Evolutionary conservation across 2,113 vertebrate species (phyloP).

Genomic region (Tamias sibiricus): DNA sequence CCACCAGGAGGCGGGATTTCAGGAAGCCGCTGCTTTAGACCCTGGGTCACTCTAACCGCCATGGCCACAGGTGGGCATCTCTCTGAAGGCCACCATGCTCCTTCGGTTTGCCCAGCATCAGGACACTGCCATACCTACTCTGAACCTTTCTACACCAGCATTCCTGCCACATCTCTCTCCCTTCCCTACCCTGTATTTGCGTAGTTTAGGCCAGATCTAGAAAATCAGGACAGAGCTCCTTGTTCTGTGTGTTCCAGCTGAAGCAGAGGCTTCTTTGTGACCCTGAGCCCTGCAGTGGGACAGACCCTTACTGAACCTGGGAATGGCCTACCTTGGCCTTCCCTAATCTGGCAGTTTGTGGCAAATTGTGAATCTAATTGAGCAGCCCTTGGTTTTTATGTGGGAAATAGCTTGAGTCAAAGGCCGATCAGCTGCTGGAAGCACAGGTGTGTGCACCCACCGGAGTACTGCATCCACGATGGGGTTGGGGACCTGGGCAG

Average conservation of each 20-base stretch:
- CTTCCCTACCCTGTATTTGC: not conserved
- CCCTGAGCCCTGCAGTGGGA: not conserved
- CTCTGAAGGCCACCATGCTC: not conserved
- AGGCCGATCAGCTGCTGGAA: not conserved
- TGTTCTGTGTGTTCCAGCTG: not conserved
- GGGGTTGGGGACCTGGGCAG: accelerated
- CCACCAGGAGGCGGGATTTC: not conserved
- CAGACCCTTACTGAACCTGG: not conserved
- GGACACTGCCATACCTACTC: too few species aligned
- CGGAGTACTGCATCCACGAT: too few species aligned
- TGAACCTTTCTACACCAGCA: accelerated
- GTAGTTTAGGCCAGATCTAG: not conserved
- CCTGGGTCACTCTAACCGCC: not conserved
- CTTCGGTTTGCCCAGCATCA: not conserved
- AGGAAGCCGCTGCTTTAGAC: not conserved
- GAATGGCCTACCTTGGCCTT: not conserved
- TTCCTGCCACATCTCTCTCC: not conserved
- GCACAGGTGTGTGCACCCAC: not conserved
- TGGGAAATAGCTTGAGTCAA: not conserved
- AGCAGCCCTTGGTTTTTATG: not conserved
- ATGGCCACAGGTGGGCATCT: not conserved
- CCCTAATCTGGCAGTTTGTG: not conserved
- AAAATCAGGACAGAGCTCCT: not conserved
- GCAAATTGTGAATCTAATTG: not conserved
- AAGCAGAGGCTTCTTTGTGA: not conserved